These are phyloP conservation scores for Drosophila yakuba DNA, from an alignment of 1,140 invertebrate species.

Conservation along the genomic window DNA sequence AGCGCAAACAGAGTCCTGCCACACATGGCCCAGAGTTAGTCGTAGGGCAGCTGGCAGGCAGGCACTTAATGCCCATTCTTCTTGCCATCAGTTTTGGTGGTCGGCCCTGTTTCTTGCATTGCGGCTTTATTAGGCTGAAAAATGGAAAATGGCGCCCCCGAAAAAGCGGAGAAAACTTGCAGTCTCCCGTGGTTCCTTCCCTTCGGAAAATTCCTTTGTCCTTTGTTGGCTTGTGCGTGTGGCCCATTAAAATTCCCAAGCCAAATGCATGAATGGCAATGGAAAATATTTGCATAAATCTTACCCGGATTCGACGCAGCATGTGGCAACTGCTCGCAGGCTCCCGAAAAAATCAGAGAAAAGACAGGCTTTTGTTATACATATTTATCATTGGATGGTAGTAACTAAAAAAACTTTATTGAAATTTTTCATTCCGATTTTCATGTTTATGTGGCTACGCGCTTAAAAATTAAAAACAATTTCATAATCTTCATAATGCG, in stretches of 20 bases:
- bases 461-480: slow-evolving; percentile 77
- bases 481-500: slow-evolving; percentile 67
- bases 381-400: slow-evolving; percentile 75
- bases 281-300: slow-evolving; percentile 82
- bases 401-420: slow-evolving; percentile 81
- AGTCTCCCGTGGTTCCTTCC: slow-evolving; percentile 24
- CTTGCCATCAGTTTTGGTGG: slow-evolving; percentile 35
- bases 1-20: slow-evolving; percentile 40
- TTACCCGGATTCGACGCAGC: slow-evolving; percentile 48
- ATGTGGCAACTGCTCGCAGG: slow-evolving; percentile 2
- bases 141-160: slow-evolving; percentile 64
- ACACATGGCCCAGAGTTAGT: slow-evolving; percentile 56
- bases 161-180: slow-evolving; percentile 50
- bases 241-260: slow-evolving; percentile 68
- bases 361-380: slow-evolving; percentile 22
- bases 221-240: slow-evolving; percentile 39
- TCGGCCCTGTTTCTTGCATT: slow-evolving; percentile 44
- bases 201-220: slow-evolving; percentile 28
- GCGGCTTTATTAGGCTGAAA: slow-evolving; percentile 80
- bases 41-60: slow-evolving; percentile 33
- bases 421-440: slow-evolving; percentile 66
- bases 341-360: slow-evolving; percentile 18
- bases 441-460: slow-evolving; percentile 61
- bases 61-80: slow-evolving; percentile 65
- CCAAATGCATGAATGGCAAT: slow-evolving; percentile 72